These are phyloP conservation scores for Perizoma flavofasciatum DNA, from an alignment of 2,888 invertebrate genomes.

Conservation along the genomic window DNA sequence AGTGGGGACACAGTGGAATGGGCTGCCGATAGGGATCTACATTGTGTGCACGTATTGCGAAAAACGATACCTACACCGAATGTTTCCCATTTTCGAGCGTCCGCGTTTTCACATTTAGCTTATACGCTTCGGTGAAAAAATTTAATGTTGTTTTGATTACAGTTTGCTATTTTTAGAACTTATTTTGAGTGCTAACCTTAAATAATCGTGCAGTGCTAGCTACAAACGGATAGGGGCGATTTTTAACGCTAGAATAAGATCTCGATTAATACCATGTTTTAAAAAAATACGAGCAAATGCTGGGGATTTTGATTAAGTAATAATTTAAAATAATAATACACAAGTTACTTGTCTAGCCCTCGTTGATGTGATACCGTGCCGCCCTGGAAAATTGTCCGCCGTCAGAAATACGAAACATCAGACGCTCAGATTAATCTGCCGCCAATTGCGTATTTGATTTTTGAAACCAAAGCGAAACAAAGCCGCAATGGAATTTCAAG, in stretches of 20 bases:
- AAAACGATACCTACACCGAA: constrained; percentile 45
- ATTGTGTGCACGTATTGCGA: constrained; percentile 51
- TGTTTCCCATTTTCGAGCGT: constrained; percentile 46
- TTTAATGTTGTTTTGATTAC: constrained; percentile 33
- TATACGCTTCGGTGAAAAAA: constrained; percentile 25
- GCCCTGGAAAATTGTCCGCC: constrained; percentile 36
- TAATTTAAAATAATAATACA: constrained; percentile 12
- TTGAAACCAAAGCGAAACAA: constrained; percentile 27
- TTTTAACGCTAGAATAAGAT: constrained; percentile 66
- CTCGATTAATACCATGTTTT: constrained; percentile 44
- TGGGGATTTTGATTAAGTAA: constrained; percentile 23
- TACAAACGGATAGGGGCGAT: constrained; percentile 35
- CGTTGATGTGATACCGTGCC: constrained; percentile 31
- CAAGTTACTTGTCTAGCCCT: not conserved
- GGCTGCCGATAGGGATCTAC: constrained; percentile 54
- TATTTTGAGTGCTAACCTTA: constrained; percentile 31
- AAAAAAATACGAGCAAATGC: constrained; percentile 13
- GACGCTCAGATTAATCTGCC: constrained; percentile 38
- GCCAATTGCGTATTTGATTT: constrained; percentile 28
- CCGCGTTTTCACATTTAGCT: constrained; percentile 35
- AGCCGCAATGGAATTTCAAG: constrained; percentile 26
- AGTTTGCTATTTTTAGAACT: constrained; percentile 18
- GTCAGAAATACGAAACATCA: constrained; percentile 39
- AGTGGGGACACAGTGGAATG: constrained; percentile 29
- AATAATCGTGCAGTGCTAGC: constrained; percentile 50